phyloP scores from a whole-genome alignment of 2,888 invertebrate genomes.

The Trichacis sp. region DNA sequence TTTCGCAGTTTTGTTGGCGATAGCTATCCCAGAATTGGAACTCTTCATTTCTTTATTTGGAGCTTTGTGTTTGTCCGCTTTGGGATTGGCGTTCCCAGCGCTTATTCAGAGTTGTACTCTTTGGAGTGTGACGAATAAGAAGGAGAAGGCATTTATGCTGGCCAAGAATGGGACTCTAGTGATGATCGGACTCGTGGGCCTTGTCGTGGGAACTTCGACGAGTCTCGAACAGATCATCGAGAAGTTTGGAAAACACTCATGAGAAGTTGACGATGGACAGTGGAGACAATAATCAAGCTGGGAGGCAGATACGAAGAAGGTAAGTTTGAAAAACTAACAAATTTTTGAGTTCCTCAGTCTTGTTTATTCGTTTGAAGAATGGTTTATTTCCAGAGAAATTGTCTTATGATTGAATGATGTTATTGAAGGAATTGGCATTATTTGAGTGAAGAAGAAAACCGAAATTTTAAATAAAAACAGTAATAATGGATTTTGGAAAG shows the following conservation, averaged over 20 bases:
- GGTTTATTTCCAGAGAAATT: too few species aligned
- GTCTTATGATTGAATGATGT: too few species aligned
- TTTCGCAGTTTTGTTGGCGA: conserved; percentile 88
- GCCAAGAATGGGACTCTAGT: conserved; percentile 76
- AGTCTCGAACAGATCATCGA: conserved; percentile 76
- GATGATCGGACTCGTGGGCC: conserved; percentile 76
- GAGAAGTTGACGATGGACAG: neutral
- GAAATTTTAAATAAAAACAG: too few species aligned
- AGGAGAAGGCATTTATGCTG: conserved; percentile 73
- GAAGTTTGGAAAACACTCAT: conserved; percentile 65
- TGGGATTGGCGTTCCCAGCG: conserved; percentile 92
- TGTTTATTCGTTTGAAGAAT: too few species aligned
- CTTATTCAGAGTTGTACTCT: conserved; percentile 86
- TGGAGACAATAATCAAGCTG: neutral
- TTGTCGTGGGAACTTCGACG: conserved; percentile 79
- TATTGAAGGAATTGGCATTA: too few species aligned
- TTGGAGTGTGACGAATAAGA: conserved; percentile 77
- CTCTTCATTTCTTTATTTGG: conserved; percentile 83
- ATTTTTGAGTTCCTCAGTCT: too few species aligned
- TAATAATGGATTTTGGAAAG: too few species aligned
- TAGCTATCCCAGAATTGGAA: conserved; percentile 84
- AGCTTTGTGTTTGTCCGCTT: conserved; percentile 88
- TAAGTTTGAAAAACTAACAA: too few species aligned
- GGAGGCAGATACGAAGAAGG: neutral
- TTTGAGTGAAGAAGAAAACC: too few species aligned